Base-by-base conservation (phyloP, 1,140 invertebrate species). In the Forficula auricularia region DNA sequence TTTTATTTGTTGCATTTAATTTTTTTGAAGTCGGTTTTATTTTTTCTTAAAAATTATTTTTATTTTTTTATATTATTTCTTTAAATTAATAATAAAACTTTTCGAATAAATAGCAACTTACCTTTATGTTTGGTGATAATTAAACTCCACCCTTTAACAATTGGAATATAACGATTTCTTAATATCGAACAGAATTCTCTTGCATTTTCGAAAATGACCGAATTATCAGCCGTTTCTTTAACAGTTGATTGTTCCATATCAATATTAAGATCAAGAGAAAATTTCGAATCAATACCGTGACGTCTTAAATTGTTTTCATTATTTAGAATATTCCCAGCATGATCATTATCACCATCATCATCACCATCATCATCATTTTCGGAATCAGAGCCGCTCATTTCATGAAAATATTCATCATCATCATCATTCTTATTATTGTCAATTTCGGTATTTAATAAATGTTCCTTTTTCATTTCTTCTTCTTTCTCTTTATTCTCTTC, bases 71-170 rank as follows among this genome's bases (percentile, higher is more conserved):
- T n/a, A n/a, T n/a, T n/a, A n/a, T n/a, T n/a, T n/a, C n/a, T n/a
- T n/a, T n/a, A n/a, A n/a, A n/a, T n/a, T n/a, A n/a, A n/a, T n/a
- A n/a, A n/a, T n/a, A n/a, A n/a, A n/a, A n/a, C n/a, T n/a, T n/a
- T n/a, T n/a, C n/a, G n/a, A n/a, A n/a, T n/a, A n/a, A n/a, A n/a
- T n/a, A n/a, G n/a, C n/a, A n/a, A 39, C 35, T 19, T 44, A 45
- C 44, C 49, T 46, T 43, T 30, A 36, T 19, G 39, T 45, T 51
- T 52, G 9, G 49, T 44, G 9, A 52, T 36, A 15, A 54, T 43
- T 44, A 50, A 42, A 32, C 54, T 41, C 57, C 55, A 59, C 32
- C 50, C 48, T 44, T 52, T 54, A 10, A 54, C 44, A 18, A 44
- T 45, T 10, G 54, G 50, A 7, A 56, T 42, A 32, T 50, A 54